These are phyloP conservation scores for Petrocephalus sullivani DNA, from an alignment of 2,797 vertebrate species.

Conservation along the genomic window DNA sequence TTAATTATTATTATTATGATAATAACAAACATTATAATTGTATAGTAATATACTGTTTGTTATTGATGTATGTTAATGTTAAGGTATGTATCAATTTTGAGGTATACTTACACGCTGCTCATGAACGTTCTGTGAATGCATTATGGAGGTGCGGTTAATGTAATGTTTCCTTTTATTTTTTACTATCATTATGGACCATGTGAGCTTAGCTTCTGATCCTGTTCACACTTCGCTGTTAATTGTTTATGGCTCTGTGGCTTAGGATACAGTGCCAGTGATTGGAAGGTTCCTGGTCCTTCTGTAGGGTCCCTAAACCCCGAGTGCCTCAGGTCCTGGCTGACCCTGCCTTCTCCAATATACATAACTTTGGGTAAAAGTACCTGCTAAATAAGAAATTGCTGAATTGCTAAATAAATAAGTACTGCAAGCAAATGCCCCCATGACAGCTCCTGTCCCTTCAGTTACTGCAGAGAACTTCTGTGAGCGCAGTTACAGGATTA, in stretches of 20 bases:
- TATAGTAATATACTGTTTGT: background rate
- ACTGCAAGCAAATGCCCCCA: background rate
- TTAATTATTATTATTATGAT: too few species aligned
- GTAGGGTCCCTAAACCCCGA: background rate
- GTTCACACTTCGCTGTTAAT: background rate
- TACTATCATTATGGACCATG: too few species aligned
- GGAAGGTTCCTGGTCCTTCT: background rate
- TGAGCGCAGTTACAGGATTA: background rate
- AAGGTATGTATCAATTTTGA: background rate
- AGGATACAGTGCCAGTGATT: background rate
- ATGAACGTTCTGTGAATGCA: background rate
- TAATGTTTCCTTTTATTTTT: too few species aligned
- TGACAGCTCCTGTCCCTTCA: background rate
- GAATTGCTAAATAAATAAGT: background rate
- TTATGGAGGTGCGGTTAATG: too few species aligned
- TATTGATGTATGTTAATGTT: background rate
- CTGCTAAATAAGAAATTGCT: background rate
- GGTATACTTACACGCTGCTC: background rate
- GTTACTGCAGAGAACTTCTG: background rate
- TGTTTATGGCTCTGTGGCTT: background rate
- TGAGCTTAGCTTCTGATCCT: background rate
- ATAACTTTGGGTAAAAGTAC: background rate
- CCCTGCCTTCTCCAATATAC: background rate
- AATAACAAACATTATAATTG: too few species aligned
- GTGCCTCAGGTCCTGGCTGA: background rate